A percentile compares a stretch with the other conserved stretches of the same genome.
Conservation (phyloP, 92 coral and sea anemone species). For the Pocillopora meandrina region DNA sequence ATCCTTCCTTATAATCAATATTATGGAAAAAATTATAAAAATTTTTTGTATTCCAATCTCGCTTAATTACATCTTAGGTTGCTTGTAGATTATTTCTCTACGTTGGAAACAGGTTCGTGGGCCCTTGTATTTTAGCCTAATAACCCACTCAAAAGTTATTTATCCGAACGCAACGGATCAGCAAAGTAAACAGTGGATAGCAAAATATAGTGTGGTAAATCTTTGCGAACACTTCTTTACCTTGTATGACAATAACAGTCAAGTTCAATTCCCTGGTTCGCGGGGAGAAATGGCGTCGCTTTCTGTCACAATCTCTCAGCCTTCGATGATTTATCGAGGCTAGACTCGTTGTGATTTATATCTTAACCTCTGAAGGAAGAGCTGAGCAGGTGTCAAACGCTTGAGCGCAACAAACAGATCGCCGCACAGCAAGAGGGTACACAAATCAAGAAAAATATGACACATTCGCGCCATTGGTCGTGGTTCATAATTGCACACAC, state of each 20-base stretch:
- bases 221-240: neutral
- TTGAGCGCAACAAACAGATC: neutral
- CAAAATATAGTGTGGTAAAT: neutral
- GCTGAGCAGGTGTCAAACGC: neutral
- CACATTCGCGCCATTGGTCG: conserved; percentile 5
- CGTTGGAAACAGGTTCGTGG: neutral
- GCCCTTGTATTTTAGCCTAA: neutral
- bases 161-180: neutral
- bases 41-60: no score
- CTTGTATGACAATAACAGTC: neutral
- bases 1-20: no score
- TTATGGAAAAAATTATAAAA: no score
- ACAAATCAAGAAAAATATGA: conserved; percentile 4
- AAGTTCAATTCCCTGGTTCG: neutral
- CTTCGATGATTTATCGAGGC: neutral
- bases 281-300: neutral
- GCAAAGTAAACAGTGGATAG: neutral
- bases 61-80: neutral
- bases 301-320: neutral
- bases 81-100: neutral
- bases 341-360: neutral
- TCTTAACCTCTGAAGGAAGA: no score
- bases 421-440: neutral
- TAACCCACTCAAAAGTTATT: neutral
- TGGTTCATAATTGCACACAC: neutral